Evolutionary conservation across 2,797 vertebrate genomes (phyloP).

Genomic region (Chelonia mydas): DNA sequence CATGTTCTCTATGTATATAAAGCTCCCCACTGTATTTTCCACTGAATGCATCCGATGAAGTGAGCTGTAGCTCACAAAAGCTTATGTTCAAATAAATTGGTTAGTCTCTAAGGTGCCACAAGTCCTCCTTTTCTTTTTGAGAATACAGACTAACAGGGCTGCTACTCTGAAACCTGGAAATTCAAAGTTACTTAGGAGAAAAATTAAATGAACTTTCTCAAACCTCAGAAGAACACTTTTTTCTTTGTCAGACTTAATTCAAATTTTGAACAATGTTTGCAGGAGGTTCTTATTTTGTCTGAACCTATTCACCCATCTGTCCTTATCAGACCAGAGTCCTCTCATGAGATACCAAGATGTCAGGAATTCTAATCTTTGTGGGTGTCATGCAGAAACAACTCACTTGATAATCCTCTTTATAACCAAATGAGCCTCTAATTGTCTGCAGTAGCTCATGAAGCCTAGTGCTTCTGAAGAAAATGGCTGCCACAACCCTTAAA

Average conservation of each 20-base stretch:
- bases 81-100: too few relatives aligned
- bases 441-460: not conserved
- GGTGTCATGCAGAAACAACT: not conserved
- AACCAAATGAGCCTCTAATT: not conserved
- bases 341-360: not conserved
- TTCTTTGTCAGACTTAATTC: not conserved
- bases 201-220: not conserved
- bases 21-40: too few relatives aligned
- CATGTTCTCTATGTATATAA: too few relatives aligned
- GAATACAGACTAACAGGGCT: too few relatives aligned
- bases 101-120: too few relatives aligned
- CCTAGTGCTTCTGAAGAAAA: not conserved
- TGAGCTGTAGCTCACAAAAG: too few relatives aligned
- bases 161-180: not conserved
- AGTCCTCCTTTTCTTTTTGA: too few relatives aligned
- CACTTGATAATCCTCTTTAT: not conserved
- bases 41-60: too few relatives aligned
- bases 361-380: not conserved
- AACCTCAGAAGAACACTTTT: not conserved
- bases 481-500: not conserved
- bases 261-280: not conserved
- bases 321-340: not conserved
- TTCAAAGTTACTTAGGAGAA: not conserved
- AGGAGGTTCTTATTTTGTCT: not conserved
- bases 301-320: not conserved